These are phyloP conservation scores for Tenodera sinensis DNA, from an alignment of 2,888 invertebrate genomes.

Conservation along the genomic window DNA sequence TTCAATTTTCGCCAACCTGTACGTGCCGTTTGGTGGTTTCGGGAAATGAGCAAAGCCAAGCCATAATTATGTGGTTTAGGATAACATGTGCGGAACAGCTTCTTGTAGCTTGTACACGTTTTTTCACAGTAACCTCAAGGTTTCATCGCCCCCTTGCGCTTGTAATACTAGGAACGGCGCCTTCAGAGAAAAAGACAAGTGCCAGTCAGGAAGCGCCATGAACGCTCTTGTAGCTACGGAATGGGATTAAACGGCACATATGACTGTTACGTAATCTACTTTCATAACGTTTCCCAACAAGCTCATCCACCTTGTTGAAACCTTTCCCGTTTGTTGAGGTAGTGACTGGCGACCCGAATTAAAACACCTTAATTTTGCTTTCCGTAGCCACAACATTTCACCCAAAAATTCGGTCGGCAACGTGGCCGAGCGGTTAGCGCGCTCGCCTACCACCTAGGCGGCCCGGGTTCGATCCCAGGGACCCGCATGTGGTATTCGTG, in stretches of 20 bases:
- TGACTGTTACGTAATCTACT: neutral
- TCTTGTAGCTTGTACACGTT: neutral
- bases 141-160: neutral
- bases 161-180: neutral
- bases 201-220: neutral
- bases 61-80: neutral
- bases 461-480: too few species aligned
- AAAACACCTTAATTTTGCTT: too few species aligned
- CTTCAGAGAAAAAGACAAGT: neutral
- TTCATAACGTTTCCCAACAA: neutral
- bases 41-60: neutral
- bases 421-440: too few species aligned
- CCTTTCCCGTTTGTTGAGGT: too few species aligned
- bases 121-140: neutral
- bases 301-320: too few species aligned
- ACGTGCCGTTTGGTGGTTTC: neutral
- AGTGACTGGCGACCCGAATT: too few species aligned
- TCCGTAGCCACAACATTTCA: too few species aligned
- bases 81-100: neutral
- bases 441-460: too few species aligned
- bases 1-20: neutral
- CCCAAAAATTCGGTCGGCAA: too few species aligned
- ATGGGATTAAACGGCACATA: neutral
- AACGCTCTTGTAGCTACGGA: neutral
- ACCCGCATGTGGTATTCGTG: too few species aligned